A percentile compares a stretch with the other conserved stretches of the same genome.
phyloP scores from a whole-genome alignment of 2,888 invertebrate species.

The Notodonta ziczac region DNA sequence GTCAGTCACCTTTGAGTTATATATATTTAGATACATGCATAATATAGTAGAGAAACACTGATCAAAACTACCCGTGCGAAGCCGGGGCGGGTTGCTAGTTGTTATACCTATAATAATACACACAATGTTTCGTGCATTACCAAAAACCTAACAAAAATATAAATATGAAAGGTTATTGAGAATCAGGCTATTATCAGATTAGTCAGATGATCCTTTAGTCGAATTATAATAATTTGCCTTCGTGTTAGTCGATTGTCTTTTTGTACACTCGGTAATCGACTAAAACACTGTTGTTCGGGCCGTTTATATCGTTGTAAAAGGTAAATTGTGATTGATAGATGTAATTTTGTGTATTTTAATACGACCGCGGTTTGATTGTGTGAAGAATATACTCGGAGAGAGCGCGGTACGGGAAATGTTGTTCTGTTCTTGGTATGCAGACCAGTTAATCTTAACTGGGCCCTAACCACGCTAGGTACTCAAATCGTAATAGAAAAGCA shows the following conservation, averaged over 20 bases:
- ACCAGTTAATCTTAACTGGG: too few species aligned
- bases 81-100: too few species aligned
- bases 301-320: constrained; percentile 39
- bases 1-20: too few species aligned
- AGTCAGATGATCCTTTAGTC: constrained; percentile 52
- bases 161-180: constrained; percentile 47
- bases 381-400: constrained; percentile 12
- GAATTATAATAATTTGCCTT: constrained; percentile 66
- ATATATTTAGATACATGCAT: too few species aligned
- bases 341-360: constrained; percentile 32
- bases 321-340: constrained; percentile 50
- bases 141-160: constrained; percentile 12
- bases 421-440: too few species aligned
- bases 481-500: too few species aligned
- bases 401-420: constrained; percentile 7
- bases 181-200: constrained; percentile 63
- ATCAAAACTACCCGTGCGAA: too few species aligned
- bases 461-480: too few species aligned
- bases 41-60: too few species aligned
- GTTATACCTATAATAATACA: too few species aligned
- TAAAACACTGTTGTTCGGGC: constrained; percentile 31
- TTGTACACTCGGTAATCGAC: constrained; percentile 26
- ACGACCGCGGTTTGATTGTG: constrained; percentile 19
- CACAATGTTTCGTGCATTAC: constrained; percentile 25
- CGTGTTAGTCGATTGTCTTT: constrained; percentile 41